Conservation (phyloP, 2,113 vertebrate genomes). For the Tinamus guttatus region DNA sequence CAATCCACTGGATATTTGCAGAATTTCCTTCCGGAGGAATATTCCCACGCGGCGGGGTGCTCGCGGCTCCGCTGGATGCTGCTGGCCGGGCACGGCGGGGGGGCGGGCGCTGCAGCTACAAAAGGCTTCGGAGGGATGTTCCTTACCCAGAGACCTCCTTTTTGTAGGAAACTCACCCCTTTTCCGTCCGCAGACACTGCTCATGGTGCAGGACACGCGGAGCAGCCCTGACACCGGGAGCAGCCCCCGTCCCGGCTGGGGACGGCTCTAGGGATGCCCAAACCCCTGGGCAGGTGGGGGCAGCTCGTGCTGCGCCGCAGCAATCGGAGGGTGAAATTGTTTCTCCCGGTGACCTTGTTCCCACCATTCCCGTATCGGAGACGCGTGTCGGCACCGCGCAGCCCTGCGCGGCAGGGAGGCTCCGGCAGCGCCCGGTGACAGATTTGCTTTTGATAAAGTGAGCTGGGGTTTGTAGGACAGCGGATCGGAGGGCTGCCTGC, state of each 20-base stretch:
- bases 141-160: background rate
- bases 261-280: background rate
- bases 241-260: background rate
- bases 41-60: background rate
- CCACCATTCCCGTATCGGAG: background rate
- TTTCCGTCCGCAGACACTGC: background rate
- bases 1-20: background rate
- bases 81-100: background rate
- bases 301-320: slow-evolving; percentile 38
- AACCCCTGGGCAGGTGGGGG: slow-evolving; percentile 34
- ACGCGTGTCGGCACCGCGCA: no score
- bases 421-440: background rate
- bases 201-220: background rate
- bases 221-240: background rate
- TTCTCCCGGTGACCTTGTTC: slow-evolving; percentile 71
- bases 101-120: fast-evolving
- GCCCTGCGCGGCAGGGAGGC: background rate
- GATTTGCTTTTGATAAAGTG: background rate
- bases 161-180: background rate
- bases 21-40: background rate
- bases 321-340: slow-evolving; percentile 65
- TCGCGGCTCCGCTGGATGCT: no score
- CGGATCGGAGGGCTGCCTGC: slow-evolving; percentile 18
- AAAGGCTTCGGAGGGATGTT: background rate
- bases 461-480: background rate